Evolutionary conservation across 2,113 vertebrate genomes (phyloP), one percentile per base, ranked within the genome.

Genomic region (Odocoileus virginianus): DNA sequence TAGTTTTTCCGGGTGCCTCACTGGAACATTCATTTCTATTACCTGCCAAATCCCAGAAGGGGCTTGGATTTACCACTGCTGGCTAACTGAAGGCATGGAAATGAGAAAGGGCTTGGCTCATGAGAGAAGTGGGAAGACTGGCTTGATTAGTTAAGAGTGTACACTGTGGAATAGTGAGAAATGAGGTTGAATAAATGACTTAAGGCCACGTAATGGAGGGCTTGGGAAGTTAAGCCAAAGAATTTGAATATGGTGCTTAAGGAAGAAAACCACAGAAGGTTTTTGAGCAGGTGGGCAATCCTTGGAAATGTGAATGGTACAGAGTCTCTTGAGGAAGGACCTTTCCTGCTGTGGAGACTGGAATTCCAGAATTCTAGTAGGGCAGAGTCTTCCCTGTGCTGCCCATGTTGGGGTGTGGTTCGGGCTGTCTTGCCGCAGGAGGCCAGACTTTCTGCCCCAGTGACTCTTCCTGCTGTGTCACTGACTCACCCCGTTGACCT

Each of bases 391-490:
- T 93, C 58, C 27, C 47, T 85, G 55, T 78, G 92, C 90, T 96
- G 92, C 93, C 92, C 85, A 55, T 14, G 15, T 40, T 30, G 90
- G 90, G 94, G 97, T 89, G 95, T 98, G 96, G 94, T 33, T 97
- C 97, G 94, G 96, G 83, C 92, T 87, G 47, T 89, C 95, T 85
- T 95, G 71, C 86, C 57, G 47, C 52, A 21, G 91, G 91, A 96
- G 98, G 93, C 96, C 96, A 97, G 82, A 96, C 91, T 97, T 97
- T 97, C 97, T 98, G 95, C 96, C 91, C 95, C 61, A 94, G 86
- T 93, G 94, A 97, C 93, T 98, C 88, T 97, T 98, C 97, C 83
- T 98, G 96, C 91, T 97, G 36, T 98, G 86, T 90, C 55, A 92
- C 93, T 98, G 95, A 97, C 95, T 98, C 96, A 97, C 79, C 71